Base-by-base conservation (phyloP, 2,888 invertebrate species). In the Tetranychus piercei region DNA sequence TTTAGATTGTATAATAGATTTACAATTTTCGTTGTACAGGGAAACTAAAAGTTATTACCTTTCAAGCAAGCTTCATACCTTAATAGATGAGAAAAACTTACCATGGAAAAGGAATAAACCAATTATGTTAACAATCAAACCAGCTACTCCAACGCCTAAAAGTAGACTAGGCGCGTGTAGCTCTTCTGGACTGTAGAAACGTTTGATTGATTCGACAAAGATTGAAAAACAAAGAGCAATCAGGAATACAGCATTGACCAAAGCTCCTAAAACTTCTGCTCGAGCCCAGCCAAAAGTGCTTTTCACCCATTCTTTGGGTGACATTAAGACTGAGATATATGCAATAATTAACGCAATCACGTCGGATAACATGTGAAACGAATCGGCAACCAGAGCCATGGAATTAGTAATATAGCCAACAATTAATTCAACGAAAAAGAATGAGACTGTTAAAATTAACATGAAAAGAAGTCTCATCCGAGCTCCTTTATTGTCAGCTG, bases 201-300 rank as follows among this genome's bases (percentile, higher is more conserved):
- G 87, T 84, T 97, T 95, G 80, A 92, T 88, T n/a, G 96, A 94
- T 84, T 99, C 97, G 76, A 99, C 92, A 6, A 95, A 89, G 81
- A 99, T 97, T 79, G 94, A 95, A 85, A 97, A 96, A 85, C 97
- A 99, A 76, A 99, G 85, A 1, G 99, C 96, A 45, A 97, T 90
- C 74, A 99, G 88, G 84, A 99, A 99, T 75, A 99, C 97, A 3
- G 96, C 94, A 44, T 73, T 73, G 8, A 76, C 76, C 76, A 97
- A 85, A 20, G 99, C 97, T 20, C 99, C 99, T 66, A 99, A 84
- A 0, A 99, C 95, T 84, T 99, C 99, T 0, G 99, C 97, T 77
- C 99, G 87, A 2, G 95, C 96, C 97, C 97, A 99, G 18, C 99
- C 99, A 82, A 96, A 99, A 15, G 97, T 99, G 83, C 97, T 99